phyloP scores from a whole-genome alignment of 2,888 invertebrate genomes.

The Apamea anceps region DNA sequence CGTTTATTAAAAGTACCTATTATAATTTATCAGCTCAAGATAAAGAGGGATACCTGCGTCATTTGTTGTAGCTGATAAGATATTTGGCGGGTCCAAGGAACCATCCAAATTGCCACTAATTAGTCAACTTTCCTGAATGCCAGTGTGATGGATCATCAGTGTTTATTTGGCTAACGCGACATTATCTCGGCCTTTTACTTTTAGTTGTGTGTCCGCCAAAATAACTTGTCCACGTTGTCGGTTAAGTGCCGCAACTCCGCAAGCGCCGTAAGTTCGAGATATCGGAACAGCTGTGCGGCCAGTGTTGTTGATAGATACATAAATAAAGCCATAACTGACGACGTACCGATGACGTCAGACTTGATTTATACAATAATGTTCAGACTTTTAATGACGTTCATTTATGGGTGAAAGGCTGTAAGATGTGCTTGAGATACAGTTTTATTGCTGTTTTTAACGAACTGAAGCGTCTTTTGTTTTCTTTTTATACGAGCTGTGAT shows the following conservation, averaged over 20 bases:
- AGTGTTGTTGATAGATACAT: conserved; percentile 53
- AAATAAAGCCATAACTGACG: conserved; percentile 70
- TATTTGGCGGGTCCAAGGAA: conserved; percentile 31
- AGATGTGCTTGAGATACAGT: conserved; percentile 25
- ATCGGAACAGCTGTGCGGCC: conserved; percentile 56
- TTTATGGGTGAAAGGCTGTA: conserved; percentile 63
- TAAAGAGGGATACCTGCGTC: conserved; percentile 38
- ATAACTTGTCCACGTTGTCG: conserved; percentile 26
- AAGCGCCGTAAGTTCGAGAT: conserved; percentile 28
- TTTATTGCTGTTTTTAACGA: conserved; percentile 29
- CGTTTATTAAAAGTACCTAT: conserved; percentile 30
- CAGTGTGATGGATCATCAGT: conserved; percentile 15
- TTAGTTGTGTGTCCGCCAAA: conserved; percentile 27
- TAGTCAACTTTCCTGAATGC: conserved; percentile 20
- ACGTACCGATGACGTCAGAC: conserved; percentile 78
- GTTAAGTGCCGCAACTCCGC: conserved; percentile 1
- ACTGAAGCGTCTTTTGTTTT: conserved; percentile 28
- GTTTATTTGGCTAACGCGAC: conserved; percentile 17
- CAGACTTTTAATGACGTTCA: conserved; percentile 68
- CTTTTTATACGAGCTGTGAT: conserved; percentile 1
- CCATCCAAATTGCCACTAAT: conserved; percentile 24
- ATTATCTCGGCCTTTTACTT: conserved; percentile 19
- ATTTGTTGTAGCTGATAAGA: conserved; percentile 53
- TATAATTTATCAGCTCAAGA: conserved; percentile 39
- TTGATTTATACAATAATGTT: conserved; percentile 79